A percentile compares a stretch with the other conserved stretches of the same genome.
These are phyloP conservation scores for Hafferia zeledoni DNA, from an alignment of 2,797 vertebrate genomes.

Conservation along the genomic window DNA sequence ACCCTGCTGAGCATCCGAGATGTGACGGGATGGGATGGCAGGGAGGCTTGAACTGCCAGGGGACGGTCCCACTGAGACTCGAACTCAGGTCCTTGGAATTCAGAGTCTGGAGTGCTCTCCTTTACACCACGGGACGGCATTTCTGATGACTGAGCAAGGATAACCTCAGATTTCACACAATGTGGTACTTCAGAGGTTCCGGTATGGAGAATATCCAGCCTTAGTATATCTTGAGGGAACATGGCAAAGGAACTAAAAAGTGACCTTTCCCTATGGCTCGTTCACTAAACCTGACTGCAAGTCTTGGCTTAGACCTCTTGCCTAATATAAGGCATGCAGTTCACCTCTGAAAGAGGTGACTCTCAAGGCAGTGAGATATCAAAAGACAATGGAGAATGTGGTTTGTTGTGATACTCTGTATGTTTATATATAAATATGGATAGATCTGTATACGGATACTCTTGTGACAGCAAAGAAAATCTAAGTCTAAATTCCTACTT, in stretches of 20 bases:
- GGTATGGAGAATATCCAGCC: neutral
- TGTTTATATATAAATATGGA: neutral
- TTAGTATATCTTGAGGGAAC: neutral
- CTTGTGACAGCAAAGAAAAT: neutral
- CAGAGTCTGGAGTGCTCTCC: too few species aligned
- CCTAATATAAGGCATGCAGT: neutral
- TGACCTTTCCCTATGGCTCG: neutral
- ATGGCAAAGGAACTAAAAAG: neutral
- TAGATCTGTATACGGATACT: neutral
- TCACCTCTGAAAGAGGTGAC: neutral
- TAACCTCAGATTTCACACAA: neutral
- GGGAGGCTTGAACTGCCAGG: too few species aligned
- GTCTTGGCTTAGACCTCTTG: neutral
- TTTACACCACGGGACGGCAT: too few species aligned
- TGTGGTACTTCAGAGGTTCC: neutral
- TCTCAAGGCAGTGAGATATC: neutral
- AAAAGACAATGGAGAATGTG: neutral
- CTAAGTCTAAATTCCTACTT: neutral
- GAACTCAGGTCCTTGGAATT: too few species aligned
- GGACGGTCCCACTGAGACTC: too few species aligned
- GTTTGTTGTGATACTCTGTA: neutral
- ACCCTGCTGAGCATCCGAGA: too few species aligned
- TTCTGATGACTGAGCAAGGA: neutral
- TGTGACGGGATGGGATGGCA: too few species aligned
- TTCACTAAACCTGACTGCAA: neutral